Evolutionary conservation across 2,797 vertebrate species (phyloP), one percentile per base, ranked within the genome.

Genomic region (Poecilia wingei): DNA sequence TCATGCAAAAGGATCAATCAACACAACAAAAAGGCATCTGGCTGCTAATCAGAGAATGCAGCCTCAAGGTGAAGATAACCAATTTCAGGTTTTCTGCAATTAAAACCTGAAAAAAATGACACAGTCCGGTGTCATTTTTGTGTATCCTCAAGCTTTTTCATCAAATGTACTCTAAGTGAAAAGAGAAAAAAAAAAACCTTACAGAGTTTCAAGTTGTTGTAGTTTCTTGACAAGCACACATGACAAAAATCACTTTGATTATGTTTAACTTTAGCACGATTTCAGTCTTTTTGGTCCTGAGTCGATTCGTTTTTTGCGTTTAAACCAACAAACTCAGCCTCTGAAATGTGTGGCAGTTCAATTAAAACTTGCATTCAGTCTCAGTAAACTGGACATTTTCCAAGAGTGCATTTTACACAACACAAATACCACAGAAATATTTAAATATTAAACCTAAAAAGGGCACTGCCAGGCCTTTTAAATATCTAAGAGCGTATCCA

Each of bases 231-330:
- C 61, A 36, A 20, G 61, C 33, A 41, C 20, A 41, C 36, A 41
- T 68, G 8, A 41, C 36, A 68, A 41, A 39, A 22, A 68, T 25
- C 36, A 80, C 91, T 93, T 86, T 94, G 92, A 95, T 94, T 93
- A 91, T 94, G 93, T 95, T 95, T 95, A 92, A 96, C 94, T 94
- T 87, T 79, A 92, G 93, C 87, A 94, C 89, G 91, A 95, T 92
- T 84, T 55, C 68, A 91, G 88, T 57, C 6, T 86, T 86, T 82
- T 90, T 93, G 93, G 89, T 91, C 88, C 84, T 83, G 76, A 87
- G 90, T 93, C 88, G 87, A 86, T 92, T 90, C 87, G 86, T 78
- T 83, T 31, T 91, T 91, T 84, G 75, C 79, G 81, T 92, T 92
- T 89, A 91, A 93, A 91, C 91, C 91, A 91, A 89, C 88, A 80